Evolutionary conservation across 1,140 invertebrate genomes (phyloP), one percentile per base, ranked within the genome.

Genomic region (Drosophila kikkawai): DNA sequence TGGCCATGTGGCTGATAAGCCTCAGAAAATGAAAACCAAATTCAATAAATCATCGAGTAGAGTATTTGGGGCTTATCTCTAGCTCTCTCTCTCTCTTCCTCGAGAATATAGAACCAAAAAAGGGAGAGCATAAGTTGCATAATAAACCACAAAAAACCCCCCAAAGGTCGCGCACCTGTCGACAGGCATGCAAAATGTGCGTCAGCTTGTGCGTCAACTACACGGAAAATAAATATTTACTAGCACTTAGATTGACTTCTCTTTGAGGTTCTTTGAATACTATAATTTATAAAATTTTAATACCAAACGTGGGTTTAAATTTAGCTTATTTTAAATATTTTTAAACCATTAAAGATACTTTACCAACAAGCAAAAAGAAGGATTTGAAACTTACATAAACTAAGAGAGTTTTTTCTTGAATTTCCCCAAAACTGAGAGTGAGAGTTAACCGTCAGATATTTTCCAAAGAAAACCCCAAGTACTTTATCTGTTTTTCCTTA

Each of bases 51-150:
- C 59, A 67, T 15, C 32, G 44, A 15, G 26, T 1, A 36, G n/a
- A 29, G n/a, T 32, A 41, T 41, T 15, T 32, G 17, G 19, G 7
- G 44, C 56, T 74, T 75, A 63, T 75, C 67, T 44, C n/a, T 17
- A 6, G 1, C 29, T 17, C 48, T 51, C 50, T 15, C 17, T 34
- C 29, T 6, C 29, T 4, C 50, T n/a, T n/a, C 17, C 22, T 50
- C 15, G 12, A 1, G 7, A 34, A 42, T 66, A 37, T 53, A 17
- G 1, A 44, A 39, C 17, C 29, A 7, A 47, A 17, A 41, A 44
- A 71, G 34, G 41, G 42, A n/a, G 26, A 17, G 26, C 19, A 26
- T n/a, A 53, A 12, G 42, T 74, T 74, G 70, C 68, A 74, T 73
- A 57, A 51, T 47, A 32, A 65, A 13, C 17, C 15, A 22, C 34